Evolutionary conservation across 2,113 vertebrate genomes (phyloP), one percentile per base, ranked within the genome.

Genomic region (Lagopus muta): DNA sequence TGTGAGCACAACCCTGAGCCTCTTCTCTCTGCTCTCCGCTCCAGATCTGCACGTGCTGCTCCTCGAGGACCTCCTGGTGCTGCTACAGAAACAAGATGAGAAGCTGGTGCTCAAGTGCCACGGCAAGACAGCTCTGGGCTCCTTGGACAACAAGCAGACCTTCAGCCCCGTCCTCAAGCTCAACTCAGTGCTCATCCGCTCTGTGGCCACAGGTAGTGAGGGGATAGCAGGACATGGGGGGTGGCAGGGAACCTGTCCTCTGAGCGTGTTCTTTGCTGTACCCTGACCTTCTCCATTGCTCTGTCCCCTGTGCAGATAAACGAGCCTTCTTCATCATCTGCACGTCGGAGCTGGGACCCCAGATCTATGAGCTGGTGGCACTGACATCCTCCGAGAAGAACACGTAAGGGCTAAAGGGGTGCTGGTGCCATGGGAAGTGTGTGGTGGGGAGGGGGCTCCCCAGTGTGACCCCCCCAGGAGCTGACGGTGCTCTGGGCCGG

Each of bases 291-390:
- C 27, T 60, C 64, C 40, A 1, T 60, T 10, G 0, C 40, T 9
- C 40, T 32, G 55, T 50, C 58, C 8, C 61, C 38, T 25, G 8
- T 3, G 2, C 95, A 99, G 99, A 99, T 90, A 99, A 98, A 57
- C 98, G 98, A 67, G 99, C 99, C 3, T 98, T 99, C 65, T 99
- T 99, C 91, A 97, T 99, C 88, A 99, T 99, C 97, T 99, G 99
- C 97, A 98, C 99, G 3, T 99, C 98, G 0, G 98, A 99, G 95
- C 36, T 98, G 93, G 98, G 98, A 1, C 98, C 98, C 4, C 99
- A 99, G 94, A 99, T 99, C 94, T 99, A 99, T 2, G 99, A 99
- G 88, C 97, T 99, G 96, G 98, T 98, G 64, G 99, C 99, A 0
- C 94, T 98, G 81, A 98, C 99, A 0, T 94, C 98, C 2, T 99